Base-by-base conservation (phyloP, 2,888 invertebrate species). In the Rhyacophila evoluta region DNA sequence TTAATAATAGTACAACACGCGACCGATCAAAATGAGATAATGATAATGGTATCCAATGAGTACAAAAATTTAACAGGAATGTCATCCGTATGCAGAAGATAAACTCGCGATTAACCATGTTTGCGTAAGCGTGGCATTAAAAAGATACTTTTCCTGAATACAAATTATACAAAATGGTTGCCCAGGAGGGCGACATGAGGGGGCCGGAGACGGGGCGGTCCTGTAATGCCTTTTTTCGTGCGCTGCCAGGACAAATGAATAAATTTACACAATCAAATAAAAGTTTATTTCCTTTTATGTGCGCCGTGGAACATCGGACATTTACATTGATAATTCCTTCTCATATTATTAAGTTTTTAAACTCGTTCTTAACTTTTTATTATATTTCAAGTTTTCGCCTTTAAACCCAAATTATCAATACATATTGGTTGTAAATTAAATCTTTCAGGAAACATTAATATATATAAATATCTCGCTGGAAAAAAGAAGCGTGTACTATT, bases 61-160 rank as follows among this genome's bases (percentile, higher is more conserved):
- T 55, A 55, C 6, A 55, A 55, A 55, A 55, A 55, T 55, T 55
- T 55, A 55, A 55, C 19, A 55, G 55, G 55, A 55, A 55, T 25
- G 55, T 55, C 55, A 55, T 55, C 55, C 55, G 55, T 55, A 55
- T 55, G 55, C 55, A 55, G 55, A 55, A 70, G 33, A 70, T 36
- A 70, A 70, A 70, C 29, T 15, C 72, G 72, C 72, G 38, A 72
- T 72, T 72, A 72, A 72, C 36, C 37, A 72, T 72, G 38, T 72
- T 72, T 36, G 72, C 72, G 38, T 37, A 72, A 38, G 36, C 38
- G 38, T n/a, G 37, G 36, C 12, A 37, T 72, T 72, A 72, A 72
- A 72, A 72, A 37, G 27, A 72, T 38, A 72, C 72, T 72, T 37
- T 33, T 33, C 6, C 72, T 72, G 72, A 72, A 72, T 72, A 72